These are phyloP conservation scores for Troides oblongomaculatus DNA, from an alignment of 2,888 invertebrate genomes.

Conservation along the genomic window DNA sequence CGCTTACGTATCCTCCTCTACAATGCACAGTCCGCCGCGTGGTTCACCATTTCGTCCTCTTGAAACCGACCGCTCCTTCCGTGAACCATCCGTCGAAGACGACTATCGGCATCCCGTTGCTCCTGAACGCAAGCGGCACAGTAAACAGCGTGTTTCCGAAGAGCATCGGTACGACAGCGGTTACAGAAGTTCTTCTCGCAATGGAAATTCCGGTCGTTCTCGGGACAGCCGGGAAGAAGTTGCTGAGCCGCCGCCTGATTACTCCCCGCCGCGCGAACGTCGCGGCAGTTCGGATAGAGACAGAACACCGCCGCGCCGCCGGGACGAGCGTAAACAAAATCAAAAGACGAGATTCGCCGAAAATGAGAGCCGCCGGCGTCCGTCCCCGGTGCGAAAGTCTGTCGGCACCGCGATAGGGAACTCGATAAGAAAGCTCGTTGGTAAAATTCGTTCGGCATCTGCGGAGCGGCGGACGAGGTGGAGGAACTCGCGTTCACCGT, in stretches of 20 bases:
- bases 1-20: conserved; percentile 79
- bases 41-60: conserved; percentile 74
- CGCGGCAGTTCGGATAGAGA: conserved; percentile 69
- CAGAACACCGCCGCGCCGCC: conserved; percentile 68
- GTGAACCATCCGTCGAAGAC: conserved; percentile 75
- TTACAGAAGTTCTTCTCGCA: conserved; percentile 78
- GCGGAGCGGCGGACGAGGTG: conserved; percentile 83
- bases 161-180: conserved; percentile 80
- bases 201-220: conserved; percentile 74
- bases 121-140: conserved; percentile 83
- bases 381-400: conserved; percentile 71
- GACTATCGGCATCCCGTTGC: conserved; percentile 81
- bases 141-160: conserved; percentile 75
- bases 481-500: conserved; percentile 81
- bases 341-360: conserved; percentile 86
- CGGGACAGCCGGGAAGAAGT: conserved; percentile 73
- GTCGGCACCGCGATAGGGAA: conserved; percentile 86
- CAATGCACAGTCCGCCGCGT: conserved; percentile 79
- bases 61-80: conserved; percentile 68
- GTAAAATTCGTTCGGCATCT: conserved; percentile 87
- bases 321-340: conserved; percentile 80
- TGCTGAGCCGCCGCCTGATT: conserved; percentile 85
- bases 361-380: conserved; percentile 51
- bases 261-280: conserved; percentile 82
- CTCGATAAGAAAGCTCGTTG: conserved; percentile 89